These are phyloP conservation scores for Hedychridium roseum DNA, from an alignment of 2,888 invertebrate genomes.

Conservation along the genomic window DNA sequence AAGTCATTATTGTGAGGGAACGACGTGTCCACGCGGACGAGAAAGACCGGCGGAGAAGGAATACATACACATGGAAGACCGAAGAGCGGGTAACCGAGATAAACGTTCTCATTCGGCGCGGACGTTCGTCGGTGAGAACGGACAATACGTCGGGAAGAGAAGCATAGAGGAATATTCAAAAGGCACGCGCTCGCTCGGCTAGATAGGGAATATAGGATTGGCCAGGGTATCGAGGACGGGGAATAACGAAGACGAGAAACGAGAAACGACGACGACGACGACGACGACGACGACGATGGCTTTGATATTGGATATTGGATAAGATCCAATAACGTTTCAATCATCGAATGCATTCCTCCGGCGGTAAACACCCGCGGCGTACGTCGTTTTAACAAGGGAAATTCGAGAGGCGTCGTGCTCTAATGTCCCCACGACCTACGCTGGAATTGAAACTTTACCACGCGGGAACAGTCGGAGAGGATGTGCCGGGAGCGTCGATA, in stretches of 20 bases:
- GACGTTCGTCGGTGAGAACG: not conserved
- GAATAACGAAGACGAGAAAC: too few relatives aligned
- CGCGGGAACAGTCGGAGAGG: too few relatives aligned
- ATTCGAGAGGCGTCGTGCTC: constrained; percentile 8
- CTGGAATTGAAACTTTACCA: too few relatives aligned
- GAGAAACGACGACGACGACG: constrained; percentile 17
- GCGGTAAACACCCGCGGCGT: constrained; percentile 16
- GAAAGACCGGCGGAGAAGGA: too few relatives aligned
- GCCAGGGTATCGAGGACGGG: constrained; percentile 37
- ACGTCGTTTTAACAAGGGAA: constrained; percentile 6
- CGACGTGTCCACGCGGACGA: too few relatives aligned
- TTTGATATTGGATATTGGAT: constrained; percentile 37
- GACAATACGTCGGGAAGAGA: not conserved
- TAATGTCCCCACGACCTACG: too few relatives aligned
- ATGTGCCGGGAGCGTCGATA: too few relatives aligned
- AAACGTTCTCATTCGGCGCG: not conserved
- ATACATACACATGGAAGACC: too few relatives aligned
- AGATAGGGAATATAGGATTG: constrained; percentile 32
- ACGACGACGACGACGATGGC: constrained; percentile 17
- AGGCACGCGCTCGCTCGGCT: not conserved
- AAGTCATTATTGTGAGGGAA: too few relatives aligned
- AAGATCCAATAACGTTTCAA: constrained; percentile 43
- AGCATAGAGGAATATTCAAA: constrained; percentile 10
- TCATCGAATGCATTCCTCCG: constrained; percentile 32
- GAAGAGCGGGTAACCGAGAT: too few relatives aligned